Conservation (phyloP, 2,113 vertebrate genomes). For the Elanus axillaris region DNA sequence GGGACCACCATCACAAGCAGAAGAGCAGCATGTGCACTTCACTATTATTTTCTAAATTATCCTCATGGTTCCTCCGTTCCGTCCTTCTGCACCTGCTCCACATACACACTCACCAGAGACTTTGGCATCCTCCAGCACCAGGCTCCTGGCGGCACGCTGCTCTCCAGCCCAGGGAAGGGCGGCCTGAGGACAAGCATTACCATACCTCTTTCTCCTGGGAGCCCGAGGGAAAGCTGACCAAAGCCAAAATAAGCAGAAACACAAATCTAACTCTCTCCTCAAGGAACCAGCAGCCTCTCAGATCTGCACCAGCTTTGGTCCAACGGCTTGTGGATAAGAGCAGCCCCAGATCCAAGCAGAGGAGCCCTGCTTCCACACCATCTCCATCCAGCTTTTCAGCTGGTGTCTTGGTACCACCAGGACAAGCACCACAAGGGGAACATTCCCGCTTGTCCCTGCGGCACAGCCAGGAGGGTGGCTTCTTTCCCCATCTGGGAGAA, state of each 20-base stretch:
- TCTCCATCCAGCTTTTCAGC: not conserved
- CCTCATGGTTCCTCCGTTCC: fast-evolving
- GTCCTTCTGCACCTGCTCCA: not conserved
- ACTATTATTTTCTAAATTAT: not conserved
- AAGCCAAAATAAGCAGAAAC: not conserved
- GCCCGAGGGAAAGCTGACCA: not conserved
- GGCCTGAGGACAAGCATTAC: fast-evolving
- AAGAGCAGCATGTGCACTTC: fast-evolving
- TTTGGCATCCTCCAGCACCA: fast-evolving
- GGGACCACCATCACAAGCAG: not conserved
- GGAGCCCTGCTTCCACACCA: not conserved
- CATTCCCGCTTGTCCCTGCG: not conserved
- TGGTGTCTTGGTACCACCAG: not conserved
- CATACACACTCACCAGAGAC: not conserved
- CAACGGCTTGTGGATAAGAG: not conserved
- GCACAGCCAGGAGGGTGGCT: not conserved
- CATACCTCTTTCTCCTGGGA: not conserved
- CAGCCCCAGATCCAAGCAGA: fast-evolving
- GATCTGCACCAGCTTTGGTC: not conserved
- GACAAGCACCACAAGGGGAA: not conserved
- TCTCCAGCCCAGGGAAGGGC: not conserved
- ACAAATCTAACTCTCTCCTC: not conserved
- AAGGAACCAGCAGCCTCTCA: not conserved
- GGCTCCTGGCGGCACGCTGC: not conserved
- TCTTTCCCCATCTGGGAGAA: fast-evolving